Percentiles rank a stretch among this genome's conserved stretches.
Evolutionary conservation across 2,888 invertebrate genomes (phyloP).

Genomic region (Acanthopleura granulata): DNA sequence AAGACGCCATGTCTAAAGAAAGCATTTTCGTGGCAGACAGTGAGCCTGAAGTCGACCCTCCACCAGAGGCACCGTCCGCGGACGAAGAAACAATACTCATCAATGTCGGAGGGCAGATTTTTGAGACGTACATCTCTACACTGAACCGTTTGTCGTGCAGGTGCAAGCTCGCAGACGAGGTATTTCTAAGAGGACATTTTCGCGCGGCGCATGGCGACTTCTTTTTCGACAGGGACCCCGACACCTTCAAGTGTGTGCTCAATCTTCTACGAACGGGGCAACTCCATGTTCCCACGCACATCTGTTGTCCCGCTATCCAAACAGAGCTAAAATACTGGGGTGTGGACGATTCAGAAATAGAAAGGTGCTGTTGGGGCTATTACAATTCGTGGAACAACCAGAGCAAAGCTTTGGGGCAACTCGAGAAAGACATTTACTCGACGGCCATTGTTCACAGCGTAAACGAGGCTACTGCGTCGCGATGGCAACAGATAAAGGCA

Average conservation of each 20-base stretch:
- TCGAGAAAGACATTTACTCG: slow-evolving; percentile 58
- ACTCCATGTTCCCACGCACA: slow-evolving; percentile 59
- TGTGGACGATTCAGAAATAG: slow-evolving; percentile 61
- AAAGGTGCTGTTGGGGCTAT: slow-evolving; percentile 65
- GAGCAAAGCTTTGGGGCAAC: slow-evolving; percentile 55
- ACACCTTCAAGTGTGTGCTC: slow-evolving; percentile 57
- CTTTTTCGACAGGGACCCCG: slow-evolving; percentile 63
- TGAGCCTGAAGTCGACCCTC: background rate
- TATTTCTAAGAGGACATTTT: slow-evolving; percentile 50
- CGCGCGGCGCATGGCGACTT: slow-evolving; percentile 50
- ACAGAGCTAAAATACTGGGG: slow-evolving; percentile 65
- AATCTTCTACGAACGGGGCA: slow-evolving; percentile 63
- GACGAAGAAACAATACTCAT: slow-evolving; percentile 25
- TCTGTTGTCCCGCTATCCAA: slow-evolving; percentile 62
- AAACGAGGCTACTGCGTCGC: slow-evolving; percentile 36
- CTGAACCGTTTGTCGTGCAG: slow-evolving; percentile 44
- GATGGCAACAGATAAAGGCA: slow-evolving; percentile 47
- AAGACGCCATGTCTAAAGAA: background rate
- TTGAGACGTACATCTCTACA: slow-evolving; percentile 57
- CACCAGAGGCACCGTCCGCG: background rate
- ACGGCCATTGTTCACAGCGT: slow-evolving; percentile 47
- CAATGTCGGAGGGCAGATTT: slow-evolving; percentile 58
- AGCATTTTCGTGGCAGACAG: slow-evolving; percentile 2
- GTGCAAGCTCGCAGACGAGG: slow-evolving; percentile 46
- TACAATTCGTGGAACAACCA: slow-evolving; percentile 65